Evolutionary conservation across 2,888 invertebrate species (phyloP), one percentile per base, ranked within the genome.

Genomic region (Margaritifera margaritifera): DNA sequence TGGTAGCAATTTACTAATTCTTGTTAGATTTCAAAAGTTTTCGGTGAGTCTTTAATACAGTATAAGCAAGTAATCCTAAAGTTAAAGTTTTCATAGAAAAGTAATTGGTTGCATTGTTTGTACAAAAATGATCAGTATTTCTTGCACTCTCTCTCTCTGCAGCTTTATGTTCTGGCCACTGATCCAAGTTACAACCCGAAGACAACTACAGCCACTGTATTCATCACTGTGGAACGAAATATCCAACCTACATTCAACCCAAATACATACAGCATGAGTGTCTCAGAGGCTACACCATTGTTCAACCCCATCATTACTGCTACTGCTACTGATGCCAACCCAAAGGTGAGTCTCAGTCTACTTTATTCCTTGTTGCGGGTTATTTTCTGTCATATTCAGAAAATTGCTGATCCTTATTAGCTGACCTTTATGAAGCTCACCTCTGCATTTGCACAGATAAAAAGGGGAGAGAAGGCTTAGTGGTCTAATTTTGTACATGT

Each of bases 171-270:
- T 8, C 62, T 80, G 42, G 87, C 83, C 11, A 62, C 59, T 27
- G 88, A 88, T 68, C 69, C 71, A 3, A 83, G 83, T 42, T 62
- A 75, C 0, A 75, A 75, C 20, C 74, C 84, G 18, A 70, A 74
- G 64, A 68, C 79, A 4, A 75, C 82, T 6, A 87, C 86, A 25
- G 84, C 84, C n/a, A 80, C 81, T 4, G 82, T 87, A 8, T 72
- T 69, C 4, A 69, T 88, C 20, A 72, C 60, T 20, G 86, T 88
- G 1, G 78, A 73, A n/a, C 76, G 87, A 50, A 87, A 88, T 74
- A 54, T 62, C 6, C 59, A 75, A 6, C 85, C 85, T 11, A 50
- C n/a, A 2, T n/a, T 54, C 1, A 66, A 76, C 53, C 74, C 67
- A 1, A 65, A 58, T 25, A 51, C 67, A 5, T 78, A 77, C 51